Evolutionary conservation across 2,888 invertebrate species (phyloP).

Genomic region (Mantis religiosa): DNA sequence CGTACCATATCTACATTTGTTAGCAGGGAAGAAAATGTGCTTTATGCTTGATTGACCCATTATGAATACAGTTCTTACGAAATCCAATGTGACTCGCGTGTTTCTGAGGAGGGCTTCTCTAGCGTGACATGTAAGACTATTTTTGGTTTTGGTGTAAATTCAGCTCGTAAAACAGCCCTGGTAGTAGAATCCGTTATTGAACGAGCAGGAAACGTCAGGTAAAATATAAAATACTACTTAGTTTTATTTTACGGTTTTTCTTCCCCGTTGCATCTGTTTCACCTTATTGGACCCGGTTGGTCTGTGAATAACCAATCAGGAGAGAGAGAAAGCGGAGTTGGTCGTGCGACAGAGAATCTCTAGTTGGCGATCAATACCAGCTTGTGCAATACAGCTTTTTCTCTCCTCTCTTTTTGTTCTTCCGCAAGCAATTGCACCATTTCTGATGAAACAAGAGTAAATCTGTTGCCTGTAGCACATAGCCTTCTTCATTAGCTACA

Average conservation of each 20-base stretch:
- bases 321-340: not conserved
- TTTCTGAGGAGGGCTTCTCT: not conserved
- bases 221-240: not conserved
- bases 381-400: not conserved
- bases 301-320: not conserved
- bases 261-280: not conserved
- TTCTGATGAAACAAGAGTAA: not conserved
- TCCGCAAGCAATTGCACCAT: not conserved
- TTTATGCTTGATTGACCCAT: no score
- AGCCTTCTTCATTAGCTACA: no score
- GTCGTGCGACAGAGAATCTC: not conserved
- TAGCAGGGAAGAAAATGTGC: no score
- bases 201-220: not conserved
- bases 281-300: not conserved
- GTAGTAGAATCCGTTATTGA: not conserved
- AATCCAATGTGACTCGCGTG: no score
- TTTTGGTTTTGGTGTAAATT: not conserved
- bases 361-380: not conserved
- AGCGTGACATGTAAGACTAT: not conserved
- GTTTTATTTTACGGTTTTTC: not conserved
- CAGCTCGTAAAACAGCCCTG: not conserved
- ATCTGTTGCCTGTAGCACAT: not conserved
- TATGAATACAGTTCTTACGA: no score
- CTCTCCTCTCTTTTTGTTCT: not conserved
- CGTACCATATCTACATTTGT: no score